These are phyloP conservation scores for Dendroctonus valens DNA, from an alignment of 1,140 invertebrate genomes.

Conservation along the genomic window DNA sequence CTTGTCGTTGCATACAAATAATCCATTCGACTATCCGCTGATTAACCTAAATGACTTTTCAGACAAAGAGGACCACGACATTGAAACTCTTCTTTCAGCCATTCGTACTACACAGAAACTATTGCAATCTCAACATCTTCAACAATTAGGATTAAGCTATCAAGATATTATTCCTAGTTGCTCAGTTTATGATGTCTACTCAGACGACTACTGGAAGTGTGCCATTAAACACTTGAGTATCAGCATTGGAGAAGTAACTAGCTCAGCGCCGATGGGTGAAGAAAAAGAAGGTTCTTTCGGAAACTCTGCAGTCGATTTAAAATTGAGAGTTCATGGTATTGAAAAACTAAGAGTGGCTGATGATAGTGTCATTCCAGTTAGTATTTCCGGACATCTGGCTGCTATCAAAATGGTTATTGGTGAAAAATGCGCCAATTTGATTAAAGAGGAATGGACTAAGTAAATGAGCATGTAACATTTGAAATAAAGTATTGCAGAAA, in stretches of 20 bases:
- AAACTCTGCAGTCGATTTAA: constrained; percentile 52
- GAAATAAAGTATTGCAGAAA: not conserved
- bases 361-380: constrained; percentile 70
- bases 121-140: constrained; percentile 30
- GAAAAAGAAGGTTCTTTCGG: constrained; percentile 68
- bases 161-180: constrained; percentile 35
- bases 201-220: constrained; percentile 44
- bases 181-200: constrained; percentile 31
- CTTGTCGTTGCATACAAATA: constrained; percentile 55
- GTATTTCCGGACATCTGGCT: constrained; percentile 70
- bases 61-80: constrained; percentile 52
- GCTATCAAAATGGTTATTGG: constrained; percentile 80
- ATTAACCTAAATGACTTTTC: constrained; percentile 66
- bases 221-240: constrained; percentile 18
- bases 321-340: constrained; percentile 52
- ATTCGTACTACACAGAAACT: constrained; percentile 35
- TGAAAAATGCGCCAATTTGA: constrained; percentile 81
- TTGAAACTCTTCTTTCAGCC: constrained; percentile 39
- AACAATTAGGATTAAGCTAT: constrained; percentile 34
- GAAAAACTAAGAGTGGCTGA: constrained; percentile 67
- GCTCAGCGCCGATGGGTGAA: constrained; percentile 67
- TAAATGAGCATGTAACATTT: not conserved
- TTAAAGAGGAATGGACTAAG: constrained; percentile 60
- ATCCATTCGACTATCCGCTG: constrained; percentile 64
- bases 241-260: constrained; percentile 7